These are phyloP conservation scores for Phallusia fumigata DNA, from an alignment of 23 tunicate species.

Conservation along the genomic window DNA sequence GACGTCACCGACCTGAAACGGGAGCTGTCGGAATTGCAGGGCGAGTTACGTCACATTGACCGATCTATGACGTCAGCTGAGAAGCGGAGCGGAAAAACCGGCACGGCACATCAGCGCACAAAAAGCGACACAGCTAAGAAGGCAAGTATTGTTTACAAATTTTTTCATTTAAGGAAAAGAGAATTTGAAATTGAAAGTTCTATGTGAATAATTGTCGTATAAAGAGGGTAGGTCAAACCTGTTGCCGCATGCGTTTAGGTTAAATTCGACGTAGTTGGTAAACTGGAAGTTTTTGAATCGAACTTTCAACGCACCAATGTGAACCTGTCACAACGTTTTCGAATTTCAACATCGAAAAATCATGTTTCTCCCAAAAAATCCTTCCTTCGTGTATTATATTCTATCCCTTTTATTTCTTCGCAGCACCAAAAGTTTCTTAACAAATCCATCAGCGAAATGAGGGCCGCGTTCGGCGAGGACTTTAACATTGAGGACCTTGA, in stretches of 20 bases:
- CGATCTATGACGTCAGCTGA: not conserved
- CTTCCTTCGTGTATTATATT: too few species aligned
- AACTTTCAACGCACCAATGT: too few species aligned
- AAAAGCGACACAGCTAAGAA: not conserved
- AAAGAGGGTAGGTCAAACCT: too few species aligned
- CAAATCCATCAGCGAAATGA: constrained; percentile 67
- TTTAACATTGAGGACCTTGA: not conserved
- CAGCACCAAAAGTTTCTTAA: constrained; percentile 76
- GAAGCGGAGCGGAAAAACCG: not conserved
- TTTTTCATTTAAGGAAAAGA: too few species aligned
- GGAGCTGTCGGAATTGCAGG: constrained; percentile 46
- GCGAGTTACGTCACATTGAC: constrained; percentile 40
- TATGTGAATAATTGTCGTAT: too few species aligned
- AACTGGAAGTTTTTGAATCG: too few species aligned
- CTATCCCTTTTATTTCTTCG: not conserved
- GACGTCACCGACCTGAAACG: constrained; percentile 49
- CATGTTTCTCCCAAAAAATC: too few species aligned
- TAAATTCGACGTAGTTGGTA: too few species aligned
- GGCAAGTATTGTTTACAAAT: not conserved
- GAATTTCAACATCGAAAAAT: too few species aligned
- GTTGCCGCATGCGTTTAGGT: too few species aligned
- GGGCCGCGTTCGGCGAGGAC: constrained; percentile 59
- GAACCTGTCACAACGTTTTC: too few species aligned
- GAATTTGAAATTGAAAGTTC: too few species aligned
- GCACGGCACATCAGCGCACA: not conserved